A percentile compares a stretch with the other conserved stretches of the same genome.
phyloP scores from a whole-genome alignment of 2,113 vertebrate species.

The Calyptommatus sinebrachiatus region DNA sequence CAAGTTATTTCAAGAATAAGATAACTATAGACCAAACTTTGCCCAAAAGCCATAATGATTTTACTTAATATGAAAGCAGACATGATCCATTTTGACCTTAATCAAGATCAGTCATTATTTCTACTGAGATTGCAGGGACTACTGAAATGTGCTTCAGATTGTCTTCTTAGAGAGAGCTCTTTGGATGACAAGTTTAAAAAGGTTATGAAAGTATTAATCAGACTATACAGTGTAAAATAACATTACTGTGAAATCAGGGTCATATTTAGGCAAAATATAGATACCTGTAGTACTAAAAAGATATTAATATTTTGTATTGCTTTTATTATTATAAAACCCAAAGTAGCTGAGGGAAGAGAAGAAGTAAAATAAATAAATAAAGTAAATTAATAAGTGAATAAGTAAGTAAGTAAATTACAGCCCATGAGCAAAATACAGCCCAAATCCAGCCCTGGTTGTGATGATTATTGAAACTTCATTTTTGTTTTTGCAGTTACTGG shows the following conservation, averaged over 20 bases:
- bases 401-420: too few species aligned
- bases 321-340: too few species aligned
- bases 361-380: too few species aligned
- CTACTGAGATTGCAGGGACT: neutral
- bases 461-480: conserved; percentile 25
- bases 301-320: too few species aligned
- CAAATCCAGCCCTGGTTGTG: neutral
- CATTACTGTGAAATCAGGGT: neutral
- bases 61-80: neutral
- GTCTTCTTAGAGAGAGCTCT: neutral
- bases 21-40: neutral
- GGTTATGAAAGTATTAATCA: neutral
- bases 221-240: neutral
- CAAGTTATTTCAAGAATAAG: neutral
- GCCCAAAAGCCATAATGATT: neutral
- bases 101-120: neutral
- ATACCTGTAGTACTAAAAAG: too few species aligned
- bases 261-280: too few species aligned
- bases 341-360: too few species aligned
- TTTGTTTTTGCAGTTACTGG: conserved; percentile 80
- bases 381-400: too few species aligned
- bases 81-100: neutral
- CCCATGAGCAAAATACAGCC: too few species aligned
- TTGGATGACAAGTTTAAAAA: neutral
- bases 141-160: neutral